Evolutionary conservation across 2,888 invertebrate genomes (phyloP).

Genomic region (Noctua pronuba): DNA sequence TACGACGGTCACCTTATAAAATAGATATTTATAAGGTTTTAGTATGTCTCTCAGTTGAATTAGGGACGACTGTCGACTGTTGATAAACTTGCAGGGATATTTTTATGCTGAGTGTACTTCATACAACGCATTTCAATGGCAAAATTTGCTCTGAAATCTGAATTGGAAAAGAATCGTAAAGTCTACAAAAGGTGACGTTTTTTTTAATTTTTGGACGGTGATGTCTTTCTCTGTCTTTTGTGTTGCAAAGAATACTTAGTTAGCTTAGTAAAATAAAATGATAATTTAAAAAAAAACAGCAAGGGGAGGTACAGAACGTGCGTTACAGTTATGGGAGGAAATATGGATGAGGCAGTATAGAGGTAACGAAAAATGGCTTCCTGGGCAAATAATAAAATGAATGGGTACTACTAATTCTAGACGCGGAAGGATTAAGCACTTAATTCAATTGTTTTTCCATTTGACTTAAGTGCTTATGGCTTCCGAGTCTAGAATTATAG

Average conservation of each 20-base stretch:
- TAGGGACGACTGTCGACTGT: slow-evolving; percentile 52
- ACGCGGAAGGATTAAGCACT: too few relatives aligned
- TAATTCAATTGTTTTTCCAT: too few relatives aligned
- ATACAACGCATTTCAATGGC: slow-evolving; percentile 10
- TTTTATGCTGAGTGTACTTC: slow-evolving; percentile 37
- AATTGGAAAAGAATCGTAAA: background rate
- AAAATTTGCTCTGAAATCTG: background rate
- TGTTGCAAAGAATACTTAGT: background rate
- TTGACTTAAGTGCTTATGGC: too few relatives aligned
- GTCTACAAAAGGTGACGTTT: background rate
- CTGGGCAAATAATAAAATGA: too few relatives aligned
- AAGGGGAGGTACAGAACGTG: too few relatives aligned
- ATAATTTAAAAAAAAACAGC: too few relatives aligned
- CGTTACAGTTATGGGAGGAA: too few relatives aligned
- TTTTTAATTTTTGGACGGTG: background rate
- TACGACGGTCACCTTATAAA: slow-evolving; percentile 71
- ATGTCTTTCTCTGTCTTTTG: background rate
- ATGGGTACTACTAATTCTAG: too few relatives aligned
- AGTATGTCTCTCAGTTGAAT: slow-evolving; percentile 53
- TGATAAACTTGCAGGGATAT: slow-evolving; percentile 57
- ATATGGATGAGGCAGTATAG: too few relatives aligned
- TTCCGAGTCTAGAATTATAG: too few relatives aligned
- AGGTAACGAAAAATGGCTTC: too few relatives aligned
- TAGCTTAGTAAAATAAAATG: background rate
- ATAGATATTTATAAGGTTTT: slow-evolving; percentile 64